These are phyloP conservation scores for Tryphoninae sp. DNA, from an alignment of 2,888 invertebrate species.

Conservation along the genomic window DNA sequence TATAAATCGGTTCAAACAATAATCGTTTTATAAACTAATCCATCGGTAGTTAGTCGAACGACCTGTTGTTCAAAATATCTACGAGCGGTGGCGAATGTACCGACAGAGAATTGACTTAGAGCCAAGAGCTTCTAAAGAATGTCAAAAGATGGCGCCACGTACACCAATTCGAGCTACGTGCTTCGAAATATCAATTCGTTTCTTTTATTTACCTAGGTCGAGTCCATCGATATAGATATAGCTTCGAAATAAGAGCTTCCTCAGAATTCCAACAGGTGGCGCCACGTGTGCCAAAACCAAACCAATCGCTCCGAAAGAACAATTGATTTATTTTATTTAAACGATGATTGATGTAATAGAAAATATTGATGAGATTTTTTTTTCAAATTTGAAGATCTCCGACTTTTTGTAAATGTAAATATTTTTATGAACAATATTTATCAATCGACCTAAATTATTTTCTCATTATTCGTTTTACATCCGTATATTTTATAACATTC, in stretches of 20 bases:
- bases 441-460: neutral
- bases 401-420: no score
- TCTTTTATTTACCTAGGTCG: neutral
- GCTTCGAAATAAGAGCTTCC: neutral
- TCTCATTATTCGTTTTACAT: neutral
- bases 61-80: no score
- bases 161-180: no score
- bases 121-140: neutral
- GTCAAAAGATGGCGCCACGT: neutral
- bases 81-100: neutral
- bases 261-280: neutral
- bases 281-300: neutral
- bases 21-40: no score
- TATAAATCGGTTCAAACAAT: no score
- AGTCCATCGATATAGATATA: neutral
- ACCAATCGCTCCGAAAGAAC: no score
- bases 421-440: neutral
- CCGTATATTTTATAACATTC: constrained; percentile 2
- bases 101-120: neutral
- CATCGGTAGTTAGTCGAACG: no score
- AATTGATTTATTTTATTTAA: no score
- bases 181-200: no score
- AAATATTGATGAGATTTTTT: no score
- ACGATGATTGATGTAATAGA: no score
- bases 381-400: no score